phyloP scores from a whole-genome alignment of 2,888 invertebrate species.

The Plusia festucae region DNA sequence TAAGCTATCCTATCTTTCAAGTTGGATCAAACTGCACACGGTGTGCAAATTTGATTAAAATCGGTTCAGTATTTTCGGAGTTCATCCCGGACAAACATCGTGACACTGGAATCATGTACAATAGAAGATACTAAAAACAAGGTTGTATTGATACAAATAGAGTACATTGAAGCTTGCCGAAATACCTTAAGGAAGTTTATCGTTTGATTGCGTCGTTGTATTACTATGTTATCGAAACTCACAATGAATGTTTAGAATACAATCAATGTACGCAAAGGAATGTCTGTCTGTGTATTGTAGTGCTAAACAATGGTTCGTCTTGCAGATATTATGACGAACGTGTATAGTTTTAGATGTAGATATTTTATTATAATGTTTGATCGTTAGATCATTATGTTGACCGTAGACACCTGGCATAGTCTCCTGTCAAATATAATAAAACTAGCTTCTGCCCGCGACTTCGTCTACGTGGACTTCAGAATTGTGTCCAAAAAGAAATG shows the following conservation, averaged over 20 bases:
- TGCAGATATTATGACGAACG: slow-evolving; percentile 29
- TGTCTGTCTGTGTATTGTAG: slow-evolving; percentile 77
- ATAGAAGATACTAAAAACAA: too few relatives aligned
- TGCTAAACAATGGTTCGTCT: slow-evolving; percentile 59
- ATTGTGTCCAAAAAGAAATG: too few relatives aligned
- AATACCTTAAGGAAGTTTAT: slow-evolving; percentile 65
- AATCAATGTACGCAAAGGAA: slow-evolving; percentile 75
- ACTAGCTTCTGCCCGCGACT: too few relatives aligned
- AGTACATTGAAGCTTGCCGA: slow-evolving; percentile 55
- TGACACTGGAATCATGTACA: too few relatives aligned
- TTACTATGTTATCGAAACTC: slow-evolving; percentile 65
- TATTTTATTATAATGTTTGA: slow-evolving; percentile 14
- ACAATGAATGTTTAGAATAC: slow-evolving; percentile 75
- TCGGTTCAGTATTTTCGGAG: too few relatives aligned
- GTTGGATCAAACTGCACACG: too few relatives aligned
- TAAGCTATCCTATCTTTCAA: too few relatives aligned
- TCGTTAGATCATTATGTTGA: not conserved
- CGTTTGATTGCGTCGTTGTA: slow-evolving; percentile 59
- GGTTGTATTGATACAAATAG: slow-evolving; percentile 33
- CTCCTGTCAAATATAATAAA: too few relatives aligned
- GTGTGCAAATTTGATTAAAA: too few relatives aligned
- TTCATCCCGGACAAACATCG: too few relatives aligned
- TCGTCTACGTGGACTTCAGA: too few relatives aligned
- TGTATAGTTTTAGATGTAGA: slow-evolving; percentile 26
- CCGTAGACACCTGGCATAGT: not conserved